phyloP scores from a whole-genome alignment of 1,140 invertebrate genomes.

The Drosophila yakuba region DNA sequence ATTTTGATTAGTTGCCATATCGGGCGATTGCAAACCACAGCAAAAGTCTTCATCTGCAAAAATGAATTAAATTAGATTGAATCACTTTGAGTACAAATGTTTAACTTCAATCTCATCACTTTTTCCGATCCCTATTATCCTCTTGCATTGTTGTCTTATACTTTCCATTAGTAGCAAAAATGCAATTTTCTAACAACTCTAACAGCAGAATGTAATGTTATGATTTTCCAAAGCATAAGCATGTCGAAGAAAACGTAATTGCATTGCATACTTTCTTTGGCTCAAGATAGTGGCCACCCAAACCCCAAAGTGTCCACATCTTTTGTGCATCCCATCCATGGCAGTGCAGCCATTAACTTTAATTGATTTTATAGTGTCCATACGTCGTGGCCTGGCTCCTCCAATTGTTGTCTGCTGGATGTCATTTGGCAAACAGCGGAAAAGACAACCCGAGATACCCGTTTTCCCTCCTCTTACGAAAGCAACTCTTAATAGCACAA shows the following conservation, averaged over 20 bases:
- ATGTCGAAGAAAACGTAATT: conserved; percentile 47
- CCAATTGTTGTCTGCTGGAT: conserved; percentile 20
- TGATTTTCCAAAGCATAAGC: conserved; percentile 18
- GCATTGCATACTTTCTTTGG: conserved; percentile 27
- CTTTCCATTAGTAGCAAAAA: background rate
- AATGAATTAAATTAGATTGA: conserved; percentile 57
- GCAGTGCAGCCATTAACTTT: conserved; percentile 60
- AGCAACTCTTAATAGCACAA: conserved; percentile 9
- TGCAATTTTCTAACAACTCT: conserved; percentile 5
- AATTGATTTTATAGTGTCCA: conserved; percentile 67
- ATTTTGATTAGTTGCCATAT: conserved; percentile 86
- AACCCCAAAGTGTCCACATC: conserved; percentile 22
- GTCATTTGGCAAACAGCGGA: conserved; percentile 21
- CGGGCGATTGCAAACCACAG: conserved; percentile 91
- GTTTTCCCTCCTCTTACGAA: background rate
- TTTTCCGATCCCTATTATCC: conserved; percentile 1
- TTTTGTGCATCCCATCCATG: conserved; percentile 44
- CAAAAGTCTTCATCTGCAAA: conserved; percentile 95
- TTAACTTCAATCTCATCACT: background rate
- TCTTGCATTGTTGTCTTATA: background rate
- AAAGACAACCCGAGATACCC: too few species aligned
- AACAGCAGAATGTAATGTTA: conserved; percentile 11
- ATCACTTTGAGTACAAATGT: background rate
- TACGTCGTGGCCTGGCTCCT: conserved; percentile 31
- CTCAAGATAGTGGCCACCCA: background rate